phyloP scores from a whole-genome alignment of 92 coral and sea anemone species.

The Nematostella vectensis region DNA sequence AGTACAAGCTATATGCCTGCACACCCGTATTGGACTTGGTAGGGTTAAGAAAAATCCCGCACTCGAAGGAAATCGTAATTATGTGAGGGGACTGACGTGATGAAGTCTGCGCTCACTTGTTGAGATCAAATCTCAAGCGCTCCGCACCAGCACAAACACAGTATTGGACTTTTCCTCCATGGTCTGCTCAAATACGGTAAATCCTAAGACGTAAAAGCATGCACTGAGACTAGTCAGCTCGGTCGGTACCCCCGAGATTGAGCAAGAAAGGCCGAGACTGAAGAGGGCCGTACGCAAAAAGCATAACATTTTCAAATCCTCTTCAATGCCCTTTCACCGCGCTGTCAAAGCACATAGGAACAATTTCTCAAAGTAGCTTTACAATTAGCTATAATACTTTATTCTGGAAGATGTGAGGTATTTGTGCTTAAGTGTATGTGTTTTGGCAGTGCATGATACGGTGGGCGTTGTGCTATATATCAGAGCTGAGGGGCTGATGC shows the following conservation, averaged over 20 bases:
- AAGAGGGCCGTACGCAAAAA: slow-evolving; percentile 1
- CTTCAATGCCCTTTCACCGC: slow-evolving; percentile 33
- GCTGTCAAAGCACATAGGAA: slow-evolving; percentile 13
- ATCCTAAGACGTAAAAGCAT: too few relatives aligned
- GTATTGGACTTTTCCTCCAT: slow-evolving; percentile 2
- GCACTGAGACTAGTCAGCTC: too few relatives aligned
- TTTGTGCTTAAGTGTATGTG: background rate
- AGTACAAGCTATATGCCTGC: slow-evolving; percentile 59
- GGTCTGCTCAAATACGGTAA: too few relatives aligned
- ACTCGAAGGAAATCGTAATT: slow-evolving; percentile 15
- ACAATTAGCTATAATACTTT: background rate
- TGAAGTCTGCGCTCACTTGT: slow-evolving; percentile 31
- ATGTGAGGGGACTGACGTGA: slow-evolving; percentile 35
- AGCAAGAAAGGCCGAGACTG: background rate
- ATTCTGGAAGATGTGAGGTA: background rate
- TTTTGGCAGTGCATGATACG: background rate
- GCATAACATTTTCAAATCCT: slow-evolving; percentile 16
- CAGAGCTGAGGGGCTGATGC: background rate
- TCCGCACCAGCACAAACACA: background rate
- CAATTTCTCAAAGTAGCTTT: background rate
- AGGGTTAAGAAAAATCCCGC: slow-evolving; percentile 25
- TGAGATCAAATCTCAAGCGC: slow-evolving; percentile 20
- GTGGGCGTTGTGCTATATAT: slow-evolving; percentile 4
- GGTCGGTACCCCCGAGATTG: too few relatives aligned
- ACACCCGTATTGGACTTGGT: slow-evolving; percentile 83